These are phyloP conservation scores for Meriones unguiculatus DNA, from an alignment of 2,113 vertebrate genomes.

Conservation along the genomic window DNA sequence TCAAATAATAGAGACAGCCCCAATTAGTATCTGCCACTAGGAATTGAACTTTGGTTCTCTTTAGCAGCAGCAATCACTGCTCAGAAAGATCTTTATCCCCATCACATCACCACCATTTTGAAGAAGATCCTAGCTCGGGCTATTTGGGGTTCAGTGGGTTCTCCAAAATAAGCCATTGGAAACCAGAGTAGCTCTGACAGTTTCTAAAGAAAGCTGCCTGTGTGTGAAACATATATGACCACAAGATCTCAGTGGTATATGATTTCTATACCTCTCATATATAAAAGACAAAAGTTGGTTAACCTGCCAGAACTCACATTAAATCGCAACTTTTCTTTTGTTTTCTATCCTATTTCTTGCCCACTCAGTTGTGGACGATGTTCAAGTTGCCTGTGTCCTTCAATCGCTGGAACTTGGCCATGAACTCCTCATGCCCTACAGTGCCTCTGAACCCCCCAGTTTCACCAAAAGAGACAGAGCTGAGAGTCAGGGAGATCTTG, in stretches of 20 bases:
- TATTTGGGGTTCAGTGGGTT: not conserved
- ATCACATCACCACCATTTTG: not conserved
- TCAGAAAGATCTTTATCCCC: not conserved
- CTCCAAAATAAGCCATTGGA: conserved; percentile 9
- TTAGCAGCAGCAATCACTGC: not conserved
- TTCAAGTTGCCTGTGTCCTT: not conserved
- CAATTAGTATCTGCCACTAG: not conserved
- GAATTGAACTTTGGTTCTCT: not conserved
- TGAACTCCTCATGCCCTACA: not conserved
- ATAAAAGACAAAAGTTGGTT: not conserved
- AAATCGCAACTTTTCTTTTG: not conserved
- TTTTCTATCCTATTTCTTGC: not conserved
- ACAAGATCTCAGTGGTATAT: not conserved
- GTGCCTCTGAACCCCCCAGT: not conserved
- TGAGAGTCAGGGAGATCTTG: not conserved
- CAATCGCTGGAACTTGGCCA: not conserved
- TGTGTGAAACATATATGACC: not conserved
- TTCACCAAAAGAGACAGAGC: not conserved
- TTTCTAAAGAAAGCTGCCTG: conserved; percentile 10
- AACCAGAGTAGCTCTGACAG: not conserved
- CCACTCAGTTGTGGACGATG: not conserved
- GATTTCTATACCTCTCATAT: not conserved
- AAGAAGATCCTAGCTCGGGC: not conserved
- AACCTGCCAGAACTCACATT: not conserved
- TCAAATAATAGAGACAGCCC: not conserved